A percentile compares a stretch with the other conserved stretches of the same genome.
Evolutionary conservation across 2,113 vertebrate genomes (phyloP).

Genomic region (Aegypius monachus): DNA sequence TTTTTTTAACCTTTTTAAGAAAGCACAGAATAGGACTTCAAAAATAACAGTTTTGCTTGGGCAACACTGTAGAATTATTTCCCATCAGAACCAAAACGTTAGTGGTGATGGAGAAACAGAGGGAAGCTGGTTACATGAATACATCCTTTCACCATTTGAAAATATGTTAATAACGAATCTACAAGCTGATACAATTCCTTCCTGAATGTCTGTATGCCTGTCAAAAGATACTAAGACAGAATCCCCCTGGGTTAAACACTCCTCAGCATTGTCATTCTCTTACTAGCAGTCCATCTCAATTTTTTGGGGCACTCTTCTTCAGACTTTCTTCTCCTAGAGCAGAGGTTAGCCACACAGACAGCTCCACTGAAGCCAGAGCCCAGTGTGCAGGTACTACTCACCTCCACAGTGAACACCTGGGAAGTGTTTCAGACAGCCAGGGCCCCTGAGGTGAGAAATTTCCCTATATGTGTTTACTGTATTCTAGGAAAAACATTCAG

Average conservation of each 20-base stretch:
- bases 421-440: background rate
- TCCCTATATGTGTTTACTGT: background rate
- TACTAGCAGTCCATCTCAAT: background rate
- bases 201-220: background rate
- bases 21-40: background rate
- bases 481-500: background rate
- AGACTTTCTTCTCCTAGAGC: background rate
- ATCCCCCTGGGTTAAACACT: background rate
- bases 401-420: fast-evolving
- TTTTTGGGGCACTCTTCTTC: background rate
- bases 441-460: background rate
- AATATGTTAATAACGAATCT: background rate
- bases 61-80: background rate
- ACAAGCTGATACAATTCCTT: background rate
- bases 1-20: background rate
- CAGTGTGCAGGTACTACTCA: background rate
- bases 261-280: background rate
- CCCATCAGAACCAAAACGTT: background rate
- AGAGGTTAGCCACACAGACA: background rate
- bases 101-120: background rate
- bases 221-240: background rate
- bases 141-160: background rate
- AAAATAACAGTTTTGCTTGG: background rate
- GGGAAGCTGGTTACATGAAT: background rate
- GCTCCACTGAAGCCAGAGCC: background rate